phyloP scores from a whole-genome alignment of 2,888 invertebrate genomes.

The Strigamia transsilvanica region DNA sequence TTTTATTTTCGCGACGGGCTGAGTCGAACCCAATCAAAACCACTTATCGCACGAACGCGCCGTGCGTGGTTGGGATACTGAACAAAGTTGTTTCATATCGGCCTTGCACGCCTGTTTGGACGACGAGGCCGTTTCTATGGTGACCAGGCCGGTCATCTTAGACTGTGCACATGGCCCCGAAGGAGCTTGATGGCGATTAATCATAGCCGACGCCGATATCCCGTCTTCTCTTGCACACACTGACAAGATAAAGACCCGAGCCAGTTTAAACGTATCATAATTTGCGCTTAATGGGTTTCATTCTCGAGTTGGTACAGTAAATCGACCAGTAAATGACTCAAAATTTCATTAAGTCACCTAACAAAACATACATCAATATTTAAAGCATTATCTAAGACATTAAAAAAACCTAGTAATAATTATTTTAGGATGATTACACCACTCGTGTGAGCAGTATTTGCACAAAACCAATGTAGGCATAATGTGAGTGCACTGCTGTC shows the following conservation, averaged over 20 bases:
- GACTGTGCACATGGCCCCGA: constrained; percentile 31
- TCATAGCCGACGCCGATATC: constrained; percentile 16
- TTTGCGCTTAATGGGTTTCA: neutral
- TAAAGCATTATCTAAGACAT: too few species aligned
- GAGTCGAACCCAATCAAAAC: constrained; percentile 49
- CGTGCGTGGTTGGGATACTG: constrained; percentile 43
- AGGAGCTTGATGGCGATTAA: constrained; percentile 43
- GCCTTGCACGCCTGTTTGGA: constrained; percentile 47
- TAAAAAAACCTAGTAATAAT: too few species aligned
- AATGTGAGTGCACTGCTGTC: too few species aligned
- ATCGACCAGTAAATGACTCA: too few species aligned
- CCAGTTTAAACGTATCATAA: neutral
- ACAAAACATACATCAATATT: too few species aligned
- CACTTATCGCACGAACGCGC: constrained; percentile 49
- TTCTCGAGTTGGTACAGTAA: too few species aligned
- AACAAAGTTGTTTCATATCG: constrained; percentile 42
- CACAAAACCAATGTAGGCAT: too few species aligned
- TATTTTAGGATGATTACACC: too few species aligned
- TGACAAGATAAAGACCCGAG: constrained; percentile 19
- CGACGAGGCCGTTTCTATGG: constrained; percentile 25
- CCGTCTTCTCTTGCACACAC: neutral
- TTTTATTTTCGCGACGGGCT: constrained; percentile 43
- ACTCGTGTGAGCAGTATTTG: too few species aligned
- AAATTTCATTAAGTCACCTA: too few species aligned
- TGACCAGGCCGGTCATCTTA: constrained; percentile 34